phyloP scores from a whole-genome alignment of 2,888 invertebrate species.

The Ditylenchus weischeri region DNA sequence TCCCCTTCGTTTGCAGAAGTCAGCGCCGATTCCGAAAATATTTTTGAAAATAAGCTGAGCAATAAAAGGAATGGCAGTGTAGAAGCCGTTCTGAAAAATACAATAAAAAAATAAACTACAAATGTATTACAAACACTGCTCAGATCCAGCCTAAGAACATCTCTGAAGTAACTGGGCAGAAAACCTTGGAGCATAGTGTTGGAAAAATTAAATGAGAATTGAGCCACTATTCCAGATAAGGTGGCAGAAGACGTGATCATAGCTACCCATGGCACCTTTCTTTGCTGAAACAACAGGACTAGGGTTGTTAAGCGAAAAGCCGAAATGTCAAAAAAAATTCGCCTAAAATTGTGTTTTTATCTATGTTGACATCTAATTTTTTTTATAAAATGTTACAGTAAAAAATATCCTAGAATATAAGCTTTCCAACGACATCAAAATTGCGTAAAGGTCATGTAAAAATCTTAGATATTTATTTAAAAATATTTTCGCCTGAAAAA shows the following conservation, averaged over 20 bases:
- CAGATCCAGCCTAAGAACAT: conserved; percentile 42
- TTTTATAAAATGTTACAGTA: no score
- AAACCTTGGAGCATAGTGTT: conserved; percentile 43
- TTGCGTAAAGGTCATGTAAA: no score
- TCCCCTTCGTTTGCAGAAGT: conserved; percentile 38
- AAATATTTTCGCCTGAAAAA: no score
- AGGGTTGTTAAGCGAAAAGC: no score
- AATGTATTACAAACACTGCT: conserved; percentile 21
- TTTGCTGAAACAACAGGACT: no score
- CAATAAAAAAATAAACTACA: neutral
- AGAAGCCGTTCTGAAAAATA: conserved; percentile 39
- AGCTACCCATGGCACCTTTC: conserved; percentile 30
- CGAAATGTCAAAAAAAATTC: no score
- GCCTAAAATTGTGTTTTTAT: no score
- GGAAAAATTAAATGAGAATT: conserved; percentile 37
- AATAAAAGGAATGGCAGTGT: conserved; percentile 45
- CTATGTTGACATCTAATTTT: no score
- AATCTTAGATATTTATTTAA: no score
- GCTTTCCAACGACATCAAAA: no score
- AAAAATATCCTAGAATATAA: no score
- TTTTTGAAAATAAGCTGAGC: conserved; percentile 41
- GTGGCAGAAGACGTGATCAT: conserved; percentile 26
- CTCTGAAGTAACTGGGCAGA: conserved; percentile 51
- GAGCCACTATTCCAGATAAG: conserved; percentile 23
- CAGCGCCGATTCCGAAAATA: conserved; percentile 41